phyloP scores from a whole-genome alignment of 2,888 invertebrate genomes.

The Cyaniris semiargus region DNA sequence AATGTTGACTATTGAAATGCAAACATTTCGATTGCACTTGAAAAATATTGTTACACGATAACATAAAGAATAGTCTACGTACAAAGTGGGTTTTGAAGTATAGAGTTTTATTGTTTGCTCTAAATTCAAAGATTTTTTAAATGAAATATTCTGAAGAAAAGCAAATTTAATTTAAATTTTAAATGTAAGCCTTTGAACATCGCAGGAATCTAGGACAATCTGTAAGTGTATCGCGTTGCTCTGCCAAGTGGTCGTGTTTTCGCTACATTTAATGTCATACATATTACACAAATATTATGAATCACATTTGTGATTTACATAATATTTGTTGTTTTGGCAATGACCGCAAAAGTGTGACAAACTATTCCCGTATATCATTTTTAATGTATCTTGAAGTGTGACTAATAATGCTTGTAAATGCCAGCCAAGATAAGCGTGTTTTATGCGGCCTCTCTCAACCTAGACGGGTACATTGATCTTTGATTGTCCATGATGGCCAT shows the following conservation, averaged over 20 bases:
- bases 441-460: background rate
- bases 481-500: background rate
- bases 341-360: conserved; percentile 3
- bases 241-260: background rate
- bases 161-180: background rate
- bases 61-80: background rate
- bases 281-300: background rate
- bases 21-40: conserved; percentile 5
- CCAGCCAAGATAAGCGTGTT: background rate
- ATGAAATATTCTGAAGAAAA: background rate
- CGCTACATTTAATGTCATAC: background rate
- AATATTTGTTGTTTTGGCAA: conserved; percentile 21
- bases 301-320: no score
- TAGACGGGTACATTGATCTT: background rate
- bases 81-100: background rate
- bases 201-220: conserved; percentile 1
- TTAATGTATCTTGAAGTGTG: background rate
- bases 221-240: background rate
- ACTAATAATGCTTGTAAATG: background rate
- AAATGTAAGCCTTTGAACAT: background rate
- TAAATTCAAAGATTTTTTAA: background rate
- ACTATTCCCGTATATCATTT: background rate
- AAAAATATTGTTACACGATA: background rate
- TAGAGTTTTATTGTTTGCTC: background rate
- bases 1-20: background rate